phyloP scores from a whole-genome alignment of 2,888 invertebrate genomes.

The Drosophila buzzatii region DNA sequence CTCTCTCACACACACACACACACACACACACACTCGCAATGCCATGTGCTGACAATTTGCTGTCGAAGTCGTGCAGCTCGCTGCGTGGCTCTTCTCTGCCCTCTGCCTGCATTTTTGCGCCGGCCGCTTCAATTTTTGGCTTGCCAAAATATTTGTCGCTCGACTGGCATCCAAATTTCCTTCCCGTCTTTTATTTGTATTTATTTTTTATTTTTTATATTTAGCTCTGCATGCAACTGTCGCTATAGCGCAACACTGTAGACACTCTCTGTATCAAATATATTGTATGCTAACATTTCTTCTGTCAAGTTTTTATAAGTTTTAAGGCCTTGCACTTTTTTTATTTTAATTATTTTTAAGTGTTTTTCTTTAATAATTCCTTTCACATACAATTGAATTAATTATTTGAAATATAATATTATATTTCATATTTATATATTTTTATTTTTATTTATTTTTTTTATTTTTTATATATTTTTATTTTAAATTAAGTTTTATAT shows the following conservation, averaged over 20 bases:
- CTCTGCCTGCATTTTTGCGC: slow-evolving; percentile 38
- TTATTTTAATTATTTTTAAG: too few species aligned
- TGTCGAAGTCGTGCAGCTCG: slow-evolving; percentile 10
- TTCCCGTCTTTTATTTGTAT: slow-evolving; percentile 2
- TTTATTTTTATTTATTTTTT: too few species aligned
- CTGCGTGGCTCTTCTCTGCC: background rate
- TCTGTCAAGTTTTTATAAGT: too few species aligned
- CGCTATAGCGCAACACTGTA: slow-evolving; percentile 16
- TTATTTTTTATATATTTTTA: too few species aligned
- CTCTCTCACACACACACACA: slow-evolving; percentile 2
- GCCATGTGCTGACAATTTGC: slow-evolving; percentile 59
- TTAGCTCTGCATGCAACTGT: slow-evolving; percentile 52
- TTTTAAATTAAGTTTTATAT: too few species aligned
- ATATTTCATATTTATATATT: too few species aligned
- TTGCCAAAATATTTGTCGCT: slow-evolving; percentile 76
- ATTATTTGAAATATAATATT: too few species aligned
- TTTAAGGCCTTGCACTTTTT: too few species aligned
- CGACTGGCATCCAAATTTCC: slow-evolving; percentile 64
- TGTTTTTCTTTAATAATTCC: too few species aligned
- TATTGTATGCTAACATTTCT: background rate
- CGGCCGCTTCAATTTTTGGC: slow-evolving; percentile 52
- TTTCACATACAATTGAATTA: too few species aligned
- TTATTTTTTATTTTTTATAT: slow-evolving; percentile 20
- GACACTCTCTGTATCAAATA: background rate
- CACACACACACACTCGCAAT: slow-evolving; percentile 8